phyloP scores from a whole-genome alignment of 1,140 invertebrate species.

The Paraescarpia echinospica region DNA sequence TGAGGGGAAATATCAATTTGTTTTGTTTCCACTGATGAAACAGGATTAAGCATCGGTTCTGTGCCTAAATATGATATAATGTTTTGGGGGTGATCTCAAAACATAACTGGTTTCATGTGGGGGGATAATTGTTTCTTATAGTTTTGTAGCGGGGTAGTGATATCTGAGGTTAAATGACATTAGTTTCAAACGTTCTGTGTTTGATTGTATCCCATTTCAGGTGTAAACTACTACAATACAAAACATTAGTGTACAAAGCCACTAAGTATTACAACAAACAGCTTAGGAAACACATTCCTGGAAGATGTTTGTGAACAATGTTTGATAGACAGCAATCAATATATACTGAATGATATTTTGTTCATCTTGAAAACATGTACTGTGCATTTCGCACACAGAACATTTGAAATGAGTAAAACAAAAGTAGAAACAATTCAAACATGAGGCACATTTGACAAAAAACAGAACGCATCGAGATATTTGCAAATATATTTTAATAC shows the following conservation, averaged over 20 bases:
- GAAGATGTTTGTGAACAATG: background rate
- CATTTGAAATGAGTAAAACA: background rate
- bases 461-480: background rate
- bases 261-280: background rate
- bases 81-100: too few species aligned
- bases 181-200: background rate
- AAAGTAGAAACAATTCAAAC: background rate
- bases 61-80: too few species aligned
- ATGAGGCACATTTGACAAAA: conserved; percentile 1
- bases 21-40: too few species aligned
- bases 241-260: background rate
- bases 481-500: conserved; percentile 2
- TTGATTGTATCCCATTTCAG: background rate
- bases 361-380: background rate
- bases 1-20: too few species aligned
- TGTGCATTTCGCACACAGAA: background rate
- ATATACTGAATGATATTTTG: background rate
- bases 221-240: background rate
- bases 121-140: too few species aligned
- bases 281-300: background rate
- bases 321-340: background rate
- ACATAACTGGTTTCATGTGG: too few species aligned
- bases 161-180: too few species aligned
- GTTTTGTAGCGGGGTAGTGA: too few species aligned
- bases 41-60: too few species aligned